Evolutionary conservation across 92 coral and sea anemone species (phyloP), one percentile per base, ranked within the genome.

Genomic region (Blastomussa wellsi): DNA sequence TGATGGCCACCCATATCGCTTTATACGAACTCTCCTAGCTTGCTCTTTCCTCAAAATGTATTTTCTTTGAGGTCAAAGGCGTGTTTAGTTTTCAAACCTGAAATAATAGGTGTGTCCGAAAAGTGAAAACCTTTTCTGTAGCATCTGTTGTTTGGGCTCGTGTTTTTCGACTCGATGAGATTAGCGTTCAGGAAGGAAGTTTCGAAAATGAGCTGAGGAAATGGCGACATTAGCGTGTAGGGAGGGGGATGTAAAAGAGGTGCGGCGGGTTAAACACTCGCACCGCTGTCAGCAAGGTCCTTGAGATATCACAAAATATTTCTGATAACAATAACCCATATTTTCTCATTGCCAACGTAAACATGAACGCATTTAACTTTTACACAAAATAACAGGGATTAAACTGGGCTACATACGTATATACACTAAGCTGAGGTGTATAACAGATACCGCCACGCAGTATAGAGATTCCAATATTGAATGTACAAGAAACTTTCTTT

Each of bases 241-340:
- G 87, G 77, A 77, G 38, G 87, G 87, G 77, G 55, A n/a, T 74
- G 79, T 51, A 65, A 83, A 74, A 74, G 65, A 64, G 79, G 79
- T 70, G 89, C 76, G 80, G 82, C 53, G 87, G 66, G 72, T 68
- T 82, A 84, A 82, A 81, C 97, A 83, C 87, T 86, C 88, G 76
- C 90, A 76, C 92, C 90, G 83, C 93, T 94, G 98, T 94, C 98
- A 92, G 77, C 86, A 86, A 94, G 86, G 84, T 87, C 72, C 94
- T 94, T 78, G 84, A 92, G 98, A 86, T 92, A 92, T 76, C 88
- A 65, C n/a, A 94, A 76, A 93, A 93, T 87, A 86, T 90, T 88
- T 92, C 92, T 93, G 92, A 90, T 89, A 79, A 73, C 90, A 92
- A 86, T 86, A 82, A 89, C 90, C 80, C 78, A 81, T 88, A 92